Conservation (phyloP, 2,113 vertebrate genomes). For the Sigmodon hispidus region DNA sequence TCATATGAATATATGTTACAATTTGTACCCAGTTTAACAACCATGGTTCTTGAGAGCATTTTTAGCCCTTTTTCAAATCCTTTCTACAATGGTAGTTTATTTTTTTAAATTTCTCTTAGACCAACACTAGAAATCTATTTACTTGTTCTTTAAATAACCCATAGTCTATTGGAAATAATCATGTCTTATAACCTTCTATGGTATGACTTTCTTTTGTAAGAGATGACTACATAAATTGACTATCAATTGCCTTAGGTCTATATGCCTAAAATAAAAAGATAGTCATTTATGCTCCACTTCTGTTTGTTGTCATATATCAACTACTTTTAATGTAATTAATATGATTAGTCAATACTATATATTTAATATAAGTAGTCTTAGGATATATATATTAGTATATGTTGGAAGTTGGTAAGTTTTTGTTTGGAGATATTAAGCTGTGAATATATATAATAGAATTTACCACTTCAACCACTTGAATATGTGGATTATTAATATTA, state of each 20-base stretch:
- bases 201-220: neutral
- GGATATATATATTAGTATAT: neutral
- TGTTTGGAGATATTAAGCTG: neutral
- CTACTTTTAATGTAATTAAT: neutral
- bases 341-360: neutral
- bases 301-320: neutral
- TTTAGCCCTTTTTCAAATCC: neutral
- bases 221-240: neutral
- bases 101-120: neutral
- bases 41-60: neutral
- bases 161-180: neutral
- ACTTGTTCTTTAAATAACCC: neutral
- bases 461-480: neutral
- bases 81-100: neutral
- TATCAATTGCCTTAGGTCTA: neutral
- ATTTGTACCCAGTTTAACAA: neutral
- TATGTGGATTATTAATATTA: neutral
- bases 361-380: conserved; percentile 2
- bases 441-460: neutral
- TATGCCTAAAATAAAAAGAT: neutral
- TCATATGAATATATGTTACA: neutral
- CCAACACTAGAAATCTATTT: neutral
- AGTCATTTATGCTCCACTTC: neutral
- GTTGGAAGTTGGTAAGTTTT: neutral
- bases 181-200: neutral